Evolutionary conservation across 2,113 vertebrate species (phyloP).

Genomic region (Taxidea taxus): DNA sequence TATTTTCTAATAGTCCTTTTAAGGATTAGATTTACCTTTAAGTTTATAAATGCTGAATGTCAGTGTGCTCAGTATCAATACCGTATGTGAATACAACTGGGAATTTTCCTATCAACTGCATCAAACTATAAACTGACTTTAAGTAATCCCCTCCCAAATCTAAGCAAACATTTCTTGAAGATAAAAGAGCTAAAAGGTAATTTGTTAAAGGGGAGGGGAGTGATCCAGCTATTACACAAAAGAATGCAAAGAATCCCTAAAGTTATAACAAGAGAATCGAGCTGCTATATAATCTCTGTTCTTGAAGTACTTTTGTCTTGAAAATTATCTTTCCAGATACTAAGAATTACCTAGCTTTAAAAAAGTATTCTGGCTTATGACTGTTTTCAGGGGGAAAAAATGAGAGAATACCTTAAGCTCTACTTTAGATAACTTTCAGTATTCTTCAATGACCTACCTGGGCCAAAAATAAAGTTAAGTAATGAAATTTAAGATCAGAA

Average conservation of each 20-base stretch:
- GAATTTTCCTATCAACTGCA: constrained; percentile 34
- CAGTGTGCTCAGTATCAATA: constrained; percentile 8
- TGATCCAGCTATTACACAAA: not conserved
- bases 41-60: constrained; percentile 44
- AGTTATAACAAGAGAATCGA: not conserved
- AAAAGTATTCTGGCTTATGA: constrained; percentile 6
- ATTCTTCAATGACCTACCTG: constrained; percentile 30
- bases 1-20: constrained; percentile 51
- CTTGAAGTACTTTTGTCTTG: constrained; percentile 24
- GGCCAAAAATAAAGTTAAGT: constrained; percentile 45
- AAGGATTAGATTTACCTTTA: constrained; percentile 49
- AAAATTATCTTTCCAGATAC: constrained; percentile 22
- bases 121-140: constrained; percentile 46
- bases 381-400: not conserved
- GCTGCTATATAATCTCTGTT: constrained; percentile 38
- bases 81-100: constrained; percentile 25
- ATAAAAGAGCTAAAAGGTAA: constrained; percentile 1
- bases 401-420: constrained; percentile 23
- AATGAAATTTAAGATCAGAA: constrained; percentile 41
- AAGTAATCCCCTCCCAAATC: constrained; percentile 16
- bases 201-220: constrained; percentile 1
- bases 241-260: constrained; percentile 14
- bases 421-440: not conserved
- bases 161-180: constrained; percentile 39
- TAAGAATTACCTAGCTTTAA: constrained; percentile 19